Evolutionary conservation across 2,113 vertebrate species (phyloP).

Genomic region (Phocoena phocoena): DNA sequence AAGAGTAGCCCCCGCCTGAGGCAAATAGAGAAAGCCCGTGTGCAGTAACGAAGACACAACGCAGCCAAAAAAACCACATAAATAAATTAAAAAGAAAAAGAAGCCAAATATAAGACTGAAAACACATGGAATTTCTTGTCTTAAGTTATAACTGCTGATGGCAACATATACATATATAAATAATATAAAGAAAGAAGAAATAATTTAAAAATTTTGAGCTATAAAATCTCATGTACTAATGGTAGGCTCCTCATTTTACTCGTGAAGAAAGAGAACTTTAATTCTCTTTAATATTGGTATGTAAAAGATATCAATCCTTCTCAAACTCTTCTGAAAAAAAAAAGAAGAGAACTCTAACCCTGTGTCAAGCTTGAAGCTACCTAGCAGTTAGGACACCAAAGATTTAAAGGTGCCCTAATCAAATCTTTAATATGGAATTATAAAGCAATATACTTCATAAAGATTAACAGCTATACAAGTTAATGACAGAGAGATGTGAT

Average conservation of each 20-base stretch:
- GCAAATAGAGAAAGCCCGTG: too few species aligned
- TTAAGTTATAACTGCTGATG: not conserved
- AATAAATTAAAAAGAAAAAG: too few species aligned
- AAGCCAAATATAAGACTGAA: constrained; percentile 33
- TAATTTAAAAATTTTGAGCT: not conserved
- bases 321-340: not conserved
- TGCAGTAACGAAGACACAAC: too few species aligned
- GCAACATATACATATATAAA: not conserved
- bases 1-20: too few species aligned
- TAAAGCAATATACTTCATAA: not conserved
- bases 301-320: not conserved
- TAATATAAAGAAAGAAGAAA: not conserved
- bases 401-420: not conserved
- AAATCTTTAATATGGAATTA: constrained; percentile 25
- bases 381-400: not conserved
- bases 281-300: not conserved
- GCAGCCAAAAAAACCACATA: too few species aligned
- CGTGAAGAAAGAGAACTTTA: not conserved
- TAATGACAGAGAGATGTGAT: not conserved
- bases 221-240: not conserved
- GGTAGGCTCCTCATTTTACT: not conserved
- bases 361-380: not conserved
- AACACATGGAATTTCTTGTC: not conserved
- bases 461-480: not conserved
- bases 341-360: not conserved